Percentiles rank a stretch among this genome's conserved stretches.
Conservation (phyloP, 2,113 vertebrate species). For the Genyomyrus donnyi region DNA sequence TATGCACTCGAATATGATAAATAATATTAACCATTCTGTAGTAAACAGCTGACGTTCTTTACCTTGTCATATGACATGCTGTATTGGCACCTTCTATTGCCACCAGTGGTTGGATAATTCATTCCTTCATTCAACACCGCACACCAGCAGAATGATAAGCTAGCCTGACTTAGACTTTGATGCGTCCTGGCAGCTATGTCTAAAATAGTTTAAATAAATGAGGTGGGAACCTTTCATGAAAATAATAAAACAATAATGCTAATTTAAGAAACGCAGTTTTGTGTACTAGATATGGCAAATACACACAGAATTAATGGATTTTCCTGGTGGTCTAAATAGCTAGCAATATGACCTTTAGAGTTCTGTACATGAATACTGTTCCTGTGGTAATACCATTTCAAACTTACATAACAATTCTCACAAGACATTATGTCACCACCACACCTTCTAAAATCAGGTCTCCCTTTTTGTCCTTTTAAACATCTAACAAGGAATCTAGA, state of each 20-base stretch:
- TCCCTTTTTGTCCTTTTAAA: not conserved
- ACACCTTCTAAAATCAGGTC: not conserved
- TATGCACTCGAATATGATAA: not conserved
- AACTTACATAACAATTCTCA: not conserved
- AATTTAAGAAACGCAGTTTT: not conserved
- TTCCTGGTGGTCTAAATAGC: not conserved
- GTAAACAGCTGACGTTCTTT: not conserved
- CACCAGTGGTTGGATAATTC: not conserved
- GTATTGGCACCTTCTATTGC: not conserved
- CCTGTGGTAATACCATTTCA: not conserved
- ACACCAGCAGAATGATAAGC: not conserved
- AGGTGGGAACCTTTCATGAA: not conserved
- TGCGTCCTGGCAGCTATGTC: not conserved
- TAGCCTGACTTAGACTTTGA: not conserved
- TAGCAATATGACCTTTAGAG: not conserved
- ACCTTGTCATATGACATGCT: not conserved
- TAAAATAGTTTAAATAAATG: not conserved
- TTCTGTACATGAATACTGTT: not conserved
- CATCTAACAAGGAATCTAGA: not conserved
- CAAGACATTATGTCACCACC: not conserved
- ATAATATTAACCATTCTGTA: not conserved
- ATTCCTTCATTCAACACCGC: not conserved
- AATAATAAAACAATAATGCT: not conserved
- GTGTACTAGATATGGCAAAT: not conserved
- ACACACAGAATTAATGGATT: not conserved